These are phyloP conservation scores for Hetaerina americana DNA, from an alignment of 1,140 invertebrate genomes.

Conservation along the genomic window DNA sequence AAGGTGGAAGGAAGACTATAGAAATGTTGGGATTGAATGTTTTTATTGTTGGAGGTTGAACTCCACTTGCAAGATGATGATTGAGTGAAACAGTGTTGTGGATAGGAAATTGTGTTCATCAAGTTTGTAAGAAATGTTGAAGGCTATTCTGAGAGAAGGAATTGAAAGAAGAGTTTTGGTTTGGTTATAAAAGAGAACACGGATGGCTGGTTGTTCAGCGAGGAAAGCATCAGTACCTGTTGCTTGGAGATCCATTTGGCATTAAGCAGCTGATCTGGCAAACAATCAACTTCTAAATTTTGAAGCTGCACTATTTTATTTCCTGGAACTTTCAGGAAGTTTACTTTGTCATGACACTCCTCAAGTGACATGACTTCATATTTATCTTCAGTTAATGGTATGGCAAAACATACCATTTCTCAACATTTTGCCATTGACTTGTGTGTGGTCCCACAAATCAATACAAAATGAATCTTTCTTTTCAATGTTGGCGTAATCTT, in stretches of 20 bases:
- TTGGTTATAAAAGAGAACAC: neutral
- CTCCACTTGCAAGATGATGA: neutral
- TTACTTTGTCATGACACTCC: neutral
- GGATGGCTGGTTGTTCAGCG: neutral
- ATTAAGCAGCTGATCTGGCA: neutral
- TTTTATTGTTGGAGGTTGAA: neutral
- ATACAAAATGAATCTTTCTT: neutral
- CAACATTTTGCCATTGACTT: neutral
- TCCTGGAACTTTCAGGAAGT: neutral
- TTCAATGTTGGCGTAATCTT: neutral
- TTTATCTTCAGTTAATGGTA: neutral
- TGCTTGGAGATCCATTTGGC: neutral
- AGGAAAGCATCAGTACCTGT: constrained; percentile 8
- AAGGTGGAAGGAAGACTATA: neutral
- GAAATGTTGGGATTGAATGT: too few species aligned
- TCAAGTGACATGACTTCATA: neutral
- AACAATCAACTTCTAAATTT: neutral
- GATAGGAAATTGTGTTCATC: neutral
- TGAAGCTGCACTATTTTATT: neutral
- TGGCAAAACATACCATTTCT: neutral
- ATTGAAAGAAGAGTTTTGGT: constrained; percentile 5
- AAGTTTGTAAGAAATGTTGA: neutral
- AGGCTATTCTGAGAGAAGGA: neutral
- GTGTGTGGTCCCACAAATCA: neutral
- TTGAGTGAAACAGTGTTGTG: neutral